A percentile compares a stretch with the other conserved stretches of the same genome.
phyloP scores from a whole-genome alignment of 2,888 invertebrate species.

The Uloborus plumipes region DNA sequence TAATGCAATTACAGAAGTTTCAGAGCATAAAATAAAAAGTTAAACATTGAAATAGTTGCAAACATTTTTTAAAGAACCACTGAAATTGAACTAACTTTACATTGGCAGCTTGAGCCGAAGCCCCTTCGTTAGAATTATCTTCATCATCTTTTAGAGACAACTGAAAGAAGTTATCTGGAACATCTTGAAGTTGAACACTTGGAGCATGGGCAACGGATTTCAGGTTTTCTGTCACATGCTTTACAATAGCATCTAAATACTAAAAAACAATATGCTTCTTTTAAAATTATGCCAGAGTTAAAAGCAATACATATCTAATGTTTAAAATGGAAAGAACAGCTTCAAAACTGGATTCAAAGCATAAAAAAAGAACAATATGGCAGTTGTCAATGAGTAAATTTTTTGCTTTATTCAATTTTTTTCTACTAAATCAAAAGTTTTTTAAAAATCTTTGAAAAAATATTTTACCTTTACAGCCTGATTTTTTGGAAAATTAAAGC shows the following conservation, averaged over 20 bases:
- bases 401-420: too few relatives aligned
- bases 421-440: too few relatives aligned
- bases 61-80: background rate
- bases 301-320: too few relatives aligned
- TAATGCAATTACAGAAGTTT: too few relatives aligned
- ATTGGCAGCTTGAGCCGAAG: conserved; percentile 81
- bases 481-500: too few relatives aligned
- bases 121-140: conserved; percentile 86
- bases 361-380: too few relatives aligned
- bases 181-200: conserved; percentile 94
- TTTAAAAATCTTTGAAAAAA: too few relatives aligned
- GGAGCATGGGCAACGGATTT: conserved; percentile 72
- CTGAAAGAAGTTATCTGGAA: conserved; percentile 82
- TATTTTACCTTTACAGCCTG: too few relatives aligned
- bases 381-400: too few relatives aligned
- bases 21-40: too few relatives aligned
- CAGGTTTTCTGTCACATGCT: conserved; percentile 77
- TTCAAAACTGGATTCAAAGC: too few relatives aligned
- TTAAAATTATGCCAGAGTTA: background rate
- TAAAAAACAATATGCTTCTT: background rate
- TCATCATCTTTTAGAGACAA: conserved; percentile 79
- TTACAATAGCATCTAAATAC: conserved; percentile 90
- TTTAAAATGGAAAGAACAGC: too few relatives aligned
- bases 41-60: background rate
- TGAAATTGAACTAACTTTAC: conserved; percentile 29